These are phyloP conservation scores for Eulemur macaco DNA, from an alignment of 2,113 vertebrate genomes.

Conservation along the genomic window DNA sequence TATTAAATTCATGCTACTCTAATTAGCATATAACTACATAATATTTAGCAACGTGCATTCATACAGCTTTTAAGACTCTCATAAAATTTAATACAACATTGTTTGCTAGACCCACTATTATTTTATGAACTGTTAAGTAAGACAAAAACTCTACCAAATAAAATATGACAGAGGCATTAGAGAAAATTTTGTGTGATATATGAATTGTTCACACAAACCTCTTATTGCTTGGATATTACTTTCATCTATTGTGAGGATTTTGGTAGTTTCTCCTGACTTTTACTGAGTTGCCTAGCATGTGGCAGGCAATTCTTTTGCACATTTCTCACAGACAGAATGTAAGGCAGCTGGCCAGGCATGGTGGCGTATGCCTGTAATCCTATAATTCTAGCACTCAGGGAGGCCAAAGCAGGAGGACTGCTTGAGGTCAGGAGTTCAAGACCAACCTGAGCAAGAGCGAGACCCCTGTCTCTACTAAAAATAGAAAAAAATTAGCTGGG, in stretches of 20 bases:
- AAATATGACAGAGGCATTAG: not conserved
- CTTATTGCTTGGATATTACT: not conserved
- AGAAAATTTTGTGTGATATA: not conserved
- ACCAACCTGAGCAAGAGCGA: no score
- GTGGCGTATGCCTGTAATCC: no score
- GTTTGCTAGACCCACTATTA: not conserved
- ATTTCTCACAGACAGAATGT: not conserved
- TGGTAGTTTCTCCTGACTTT: not conserved
- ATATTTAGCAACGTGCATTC: not conserved
- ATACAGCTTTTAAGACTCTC: slow-evolving; percentile 5
- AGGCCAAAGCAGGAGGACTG: no score
- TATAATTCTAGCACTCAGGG: no score
- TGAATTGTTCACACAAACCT: not conserved
- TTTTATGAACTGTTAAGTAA: not conserved
- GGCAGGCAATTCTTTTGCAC: not conserved
- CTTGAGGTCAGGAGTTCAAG: no score
- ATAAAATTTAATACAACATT: not conserved
- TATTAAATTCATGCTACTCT: not conserved
- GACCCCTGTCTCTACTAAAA: no score
- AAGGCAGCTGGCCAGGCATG: not conserved
- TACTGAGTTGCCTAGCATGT: not conserved
- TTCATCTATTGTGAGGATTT: not conserved
- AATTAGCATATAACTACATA: not conserved
- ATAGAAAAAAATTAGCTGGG: no score
- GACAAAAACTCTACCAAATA: not conserved